Evolutionary conservation across 2,888 invertebrate species (phyloP), one percentile per base, ranked within the genome.

Genomic region (Erannis defoliaria): DNA sequence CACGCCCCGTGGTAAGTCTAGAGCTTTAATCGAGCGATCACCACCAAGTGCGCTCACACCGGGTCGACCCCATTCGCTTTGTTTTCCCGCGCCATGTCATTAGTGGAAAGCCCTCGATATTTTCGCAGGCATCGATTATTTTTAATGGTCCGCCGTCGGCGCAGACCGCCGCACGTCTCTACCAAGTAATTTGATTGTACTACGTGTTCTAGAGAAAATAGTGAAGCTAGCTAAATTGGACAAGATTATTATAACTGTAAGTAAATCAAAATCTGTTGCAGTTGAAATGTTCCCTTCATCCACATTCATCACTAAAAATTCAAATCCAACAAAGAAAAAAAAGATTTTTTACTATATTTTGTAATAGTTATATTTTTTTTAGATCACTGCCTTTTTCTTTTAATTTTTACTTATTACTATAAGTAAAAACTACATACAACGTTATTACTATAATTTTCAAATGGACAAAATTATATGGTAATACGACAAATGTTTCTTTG

Each of bases 51-150:
- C 56, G 62, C 64, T 62, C 66, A 67, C 62, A 62, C 65, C 53
- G 51, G 43, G 61, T 23, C 57, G 62, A 80, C 80, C 81, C 80
- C 82, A 77, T 74, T 78, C 71, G 84, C 86, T 89, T 90, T 90
- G 90, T 91, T 90, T 91, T 88, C 86, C 81, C 80, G 81, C 74
- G 85, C 87, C 81, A 90, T 90, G 83, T 91, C 92, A 91, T 92
- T 92, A 92, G 91, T 90, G 91, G 82, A 88, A 88, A 89, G 80
- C 85, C 77, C 89, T 90, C 90, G 86, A 91, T 91, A 91, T 90
- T 91, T 87, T 90, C 76, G 82, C 87, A 78, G 82, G 87, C 86
- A 88, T 90, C 87, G 90, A 90, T 91, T 92, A 91, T 90, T 92
- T 90, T 91, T 93, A 91, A 93, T 91, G 90, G 90, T 79, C 80